Evolutionary conservation across 2,888 invertebrate genomes (phyloP).

Genomic region (Drosophila nigritarsus): DNA sequence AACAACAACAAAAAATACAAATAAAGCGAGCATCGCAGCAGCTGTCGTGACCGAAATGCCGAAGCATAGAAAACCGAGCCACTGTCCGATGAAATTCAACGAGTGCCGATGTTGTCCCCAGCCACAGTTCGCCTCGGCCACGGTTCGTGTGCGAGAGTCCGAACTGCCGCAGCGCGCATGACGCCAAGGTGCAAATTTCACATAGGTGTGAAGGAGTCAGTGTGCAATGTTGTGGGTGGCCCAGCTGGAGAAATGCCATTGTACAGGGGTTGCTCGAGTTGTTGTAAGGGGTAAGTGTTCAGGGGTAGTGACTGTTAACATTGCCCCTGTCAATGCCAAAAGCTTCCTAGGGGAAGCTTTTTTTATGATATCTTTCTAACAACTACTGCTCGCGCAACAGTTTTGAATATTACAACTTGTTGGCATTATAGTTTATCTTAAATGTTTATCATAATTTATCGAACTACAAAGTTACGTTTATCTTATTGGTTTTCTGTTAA

Average conservation of each 20-base stretch:
- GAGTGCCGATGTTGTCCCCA: conserved; percentile 43
- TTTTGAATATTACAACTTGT: neutral
- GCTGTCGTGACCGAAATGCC: conserved; percentile 50
- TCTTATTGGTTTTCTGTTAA: neutral
- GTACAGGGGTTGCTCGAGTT: conserved; percentile 27
- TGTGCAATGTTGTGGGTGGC: conserved; percentile 39
- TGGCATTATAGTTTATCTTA: neutral
- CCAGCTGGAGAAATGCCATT: conserved; percentile 20
- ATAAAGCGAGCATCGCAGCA: conserved; percentile 26
- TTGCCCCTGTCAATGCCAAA: conserved; percentile 42
- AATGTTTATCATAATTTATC: neutral
- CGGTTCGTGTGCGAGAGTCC: conserved; percentile 56
- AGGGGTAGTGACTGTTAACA: conserved; percentile 40
- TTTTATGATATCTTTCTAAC: neutral
- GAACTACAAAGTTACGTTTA: neutral
- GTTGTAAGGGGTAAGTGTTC: conserved; percentile 51
- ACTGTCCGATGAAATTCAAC: conserved; percentile 26
- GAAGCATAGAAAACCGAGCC: conserved; percentile 64
- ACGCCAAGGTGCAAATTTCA: conserved; percentile 74
- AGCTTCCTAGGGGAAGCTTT: conserved; percentile 64
- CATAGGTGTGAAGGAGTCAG: conserved; percentile 57
- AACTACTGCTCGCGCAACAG: conserved; percentile 33
- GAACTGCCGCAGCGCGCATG: conserved; percentile 76
- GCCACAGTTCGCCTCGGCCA: conserved; percentile 10
- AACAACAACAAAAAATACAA: conserved; percentile 3